phyloP scores from a whole-genome alignment of 2,797 vertebrate genomes.

The Thamnophis elegans region DNA sequence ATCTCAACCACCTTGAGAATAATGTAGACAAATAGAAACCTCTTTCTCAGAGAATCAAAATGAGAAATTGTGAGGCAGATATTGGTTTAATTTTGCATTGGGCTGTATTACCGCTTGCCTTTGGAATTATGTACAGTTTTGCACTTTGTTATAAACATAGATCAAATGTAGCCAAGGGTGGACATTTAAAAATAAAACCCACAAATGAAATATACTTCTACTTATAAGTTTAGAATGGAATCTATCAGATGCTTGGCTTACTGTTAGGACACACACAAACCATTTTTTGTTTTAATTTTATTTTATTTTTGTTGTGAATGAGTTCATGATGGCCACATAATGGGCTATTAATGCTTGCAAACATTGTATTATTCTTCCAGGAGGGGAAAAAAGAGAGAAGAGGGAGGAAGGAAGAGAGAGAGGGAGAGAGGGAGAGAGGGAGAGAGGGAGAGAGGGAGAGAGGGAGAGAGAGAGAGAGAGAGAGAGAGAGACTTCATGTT shows the following conservation, averaged over 20 bases:
- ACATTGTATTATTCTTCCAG: constrained; percentile 72
- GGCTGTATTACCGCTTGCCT: neutral
- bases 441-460: no score
- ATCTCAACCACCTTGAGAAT: neutral
- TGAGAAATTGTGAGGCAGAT: neutral
- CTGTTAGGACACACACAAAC: constrained; percentile 52
- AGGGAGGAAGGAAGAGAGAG: no score
- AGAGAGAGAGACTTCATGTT: constrained; percentile 49
- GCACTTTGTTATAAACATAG: neutral
- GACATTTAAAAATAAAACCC: neutral
- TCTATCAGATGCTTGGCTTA: constrained; percentile 61
- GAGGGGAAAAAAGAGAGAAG: neutral
- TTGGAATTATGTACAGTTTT: neutral
- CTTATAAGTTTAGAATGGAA: constrained; percentile 31
- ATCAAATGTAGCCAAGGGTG: neutral
- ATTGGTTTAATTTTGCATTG: constrained; percentile 16
- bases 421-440: no score
- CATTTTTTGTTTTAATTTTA: constrained; percentile 23
- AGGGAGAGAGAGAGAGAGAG: neutral
- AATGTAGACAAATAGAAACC: neutral
- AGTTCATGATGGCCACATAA: constrained; percentile 67
- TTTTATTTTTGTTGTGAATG: constrained; percentile 57
- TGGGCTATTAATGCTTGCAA: constrained; percentile 74
- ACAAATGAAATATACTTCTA: neutral
- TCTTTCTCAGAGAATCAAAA: neutral